Base-by-base conservation (phyloP, 2,888 invertebrate species). In the Palloptera scutellata region DNA sequence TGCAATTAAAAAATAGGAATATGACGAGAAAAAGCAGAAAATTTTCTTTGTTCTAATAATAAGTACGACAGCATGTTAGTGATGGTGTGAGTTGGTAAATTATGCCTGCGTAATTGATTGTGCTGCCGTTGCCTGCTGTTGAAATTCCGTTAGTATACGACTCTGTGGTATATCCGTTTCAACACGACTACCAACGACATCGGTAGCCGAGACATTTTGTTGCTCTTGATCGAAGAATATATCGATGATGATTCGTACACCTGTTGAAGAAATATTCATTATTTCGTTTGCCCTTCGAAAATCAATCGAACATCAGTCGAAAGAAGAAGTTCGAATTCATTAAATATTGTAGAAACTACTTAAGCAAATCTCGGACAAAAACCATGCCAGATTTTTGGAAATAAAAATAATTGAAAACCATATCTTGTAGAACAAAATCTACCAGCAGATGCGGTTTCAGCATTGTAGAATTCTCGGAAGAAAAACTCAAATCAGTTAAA, bases 81-180 rank as follows among this genome's bases (percentile, higher is more conserved):
- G 67, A 40, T 69, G 63, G 30, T 30, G 6, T 30, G 30, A 6
- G 6, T 30, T 6, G 3, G 6, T 30, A 30, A 30, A 30, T 30
- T 30, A 30, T 30, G 30, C 2, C 6, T 30, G 30, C 6, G 30
- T 2, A 2, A 41, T 64, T 59, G 69, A 66, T 57, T 64, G 52
- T n/a, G 59, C 52, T 30, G 30, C 30, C 30, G 75, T 54, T 19
- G 76, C 69, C 19, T 79, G 76, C 63, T 80, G 75, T 64, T 83
- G 82, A 70, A 84, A 84, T 11, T 84, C 84, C 20, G 74, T 67
- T 45, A 84, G 72, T 61, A 84, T 83, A 67, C 79, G 82, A 66
- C 84, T 84, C 10, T 80, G 78, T 1, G 84, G 84, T 51, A 84
- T 81, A 54, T 83, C 83, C 15, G 84, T 84, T 68, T 83, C 83